These are phyloP conservation scores for Neopipo cinnamomea DNA, from an alignment of 2,113 vertebrate genomes.

Conservation along the genomic window DNA sequence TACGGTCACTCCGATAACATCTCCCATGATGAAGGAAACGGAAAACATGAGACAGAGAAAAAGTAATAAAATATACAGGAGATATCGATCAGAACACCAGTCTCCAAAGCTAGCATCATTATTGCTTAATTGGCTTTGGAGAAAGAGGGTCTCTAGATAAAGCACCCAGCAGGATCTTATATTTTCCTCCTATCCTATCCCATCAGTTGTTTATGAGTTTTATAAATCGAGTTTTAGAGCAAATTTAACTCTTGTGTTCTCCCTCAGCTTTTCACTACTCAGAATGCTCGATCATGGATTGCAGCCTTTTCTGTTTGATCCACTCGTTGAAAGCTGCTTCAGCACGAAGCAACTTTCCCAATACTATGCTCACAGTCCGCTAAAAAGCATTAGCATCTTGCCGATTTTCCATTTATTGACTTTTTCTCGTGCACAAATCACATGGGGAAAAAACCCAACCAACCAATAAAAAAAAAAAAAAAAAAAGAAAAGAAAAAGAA, in stretches of 20 bases:
- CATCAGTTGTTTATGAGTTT: not conserved
- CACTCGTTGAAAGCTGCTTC: not conserved
- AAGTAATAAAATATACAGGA: constrained; percentile 38
- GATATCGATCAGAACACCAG: constrained; percentile 28
- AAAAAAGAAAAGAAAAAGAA: not conserved
- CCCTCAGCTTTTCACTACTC: not conserved
- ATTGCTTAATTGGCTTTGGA: constrained; percentile 1
- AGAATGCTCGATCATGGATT: not conserved
- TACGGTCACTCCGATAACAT: not conserved
- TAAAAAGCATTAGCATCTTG: not conserved
- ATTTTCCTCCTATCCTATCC: not conserved
- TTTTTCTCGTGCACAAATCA: not conserved
- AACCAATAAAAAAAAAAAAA: too few species aligned
- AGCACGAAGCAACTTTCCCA: not conserved
- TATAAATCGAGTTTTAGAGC: not conserved
- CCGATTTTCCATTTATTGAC: not conserved
- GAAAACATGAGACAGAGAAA: constrained; percentile 14
- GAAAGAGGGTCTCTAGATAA: not conserved
- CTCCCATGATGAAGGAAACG: constrained; percentile 38
- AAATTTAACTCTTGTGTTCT: not conserved
- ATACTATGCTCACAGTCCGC: accelerated
- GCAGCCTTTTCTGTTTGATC: not conserved
- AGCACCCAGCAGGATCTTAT: not conserved
- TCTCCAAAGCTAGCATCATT: not conserved
- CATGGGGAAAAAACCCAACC: not conserved